Base-by-base conservation (phyloP, 2,113 vertebrate genomes). In the Taurulus bubalis region DNA sequence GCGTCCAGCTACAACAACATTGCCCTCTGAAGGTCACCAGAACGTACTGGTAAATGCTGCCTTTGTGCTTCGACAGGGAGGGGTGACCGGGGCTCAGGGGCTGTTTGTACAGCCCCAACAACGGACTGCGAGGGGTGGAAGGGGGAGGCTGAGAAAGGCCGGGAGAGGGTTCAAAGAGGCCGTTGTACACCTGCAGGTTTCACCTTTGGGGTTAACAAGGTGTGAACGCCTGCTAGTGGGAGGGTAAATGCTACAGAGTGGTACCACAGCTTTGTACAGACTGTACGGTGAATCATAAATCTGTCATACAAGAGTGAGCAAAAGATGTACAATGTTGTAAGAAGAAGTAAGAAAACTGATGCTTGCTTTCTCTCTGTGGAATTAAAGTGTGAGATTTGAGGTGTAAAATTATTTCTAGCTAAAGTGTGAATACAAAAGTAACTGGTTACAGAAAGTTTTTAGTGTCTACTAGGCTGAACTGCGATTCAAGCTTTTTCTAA, bases 11-110 rank as follows among this genome's bases (percentile, higher is more conserved):
- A 91, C 92, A 92, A 93, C 90, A 94, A 91, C 89, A 91, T 91
- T 91, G 90, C 89, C 90, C 91, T 91, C 91, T 91, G 91, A 94
- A 94, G 91, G 93, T 93, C 91, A 92, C 89, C 86, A 94, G 93
- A 94, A 94, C 60, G 56, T 89, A 86, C 91, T 90, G 90, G 93
- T 92, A 92, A 94, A 93, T 85, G 91, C 90, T 74, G 80, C 87
- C 93, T 93, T 94, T 94, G 93, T 94, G 78, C 87, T 86, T 30
- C 0, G 4, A 67, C 16, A 18, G 77, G 76, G 71, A 24, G 76
- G 66, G 90, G 83, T 40, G 78, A 72, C 18, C 30, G 16, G 69
- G 82, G 66, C 18, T 47, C 68, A 1, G 58, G 77, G 69, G 62
- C 74, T 89, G 89, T 91, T 92, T 90, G 70, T 82, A 91, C 85